phyloP scores from a whole-genome alignment of 2,113 vertebrate species.

The Paramormyrops kingsleyae region DNA sequence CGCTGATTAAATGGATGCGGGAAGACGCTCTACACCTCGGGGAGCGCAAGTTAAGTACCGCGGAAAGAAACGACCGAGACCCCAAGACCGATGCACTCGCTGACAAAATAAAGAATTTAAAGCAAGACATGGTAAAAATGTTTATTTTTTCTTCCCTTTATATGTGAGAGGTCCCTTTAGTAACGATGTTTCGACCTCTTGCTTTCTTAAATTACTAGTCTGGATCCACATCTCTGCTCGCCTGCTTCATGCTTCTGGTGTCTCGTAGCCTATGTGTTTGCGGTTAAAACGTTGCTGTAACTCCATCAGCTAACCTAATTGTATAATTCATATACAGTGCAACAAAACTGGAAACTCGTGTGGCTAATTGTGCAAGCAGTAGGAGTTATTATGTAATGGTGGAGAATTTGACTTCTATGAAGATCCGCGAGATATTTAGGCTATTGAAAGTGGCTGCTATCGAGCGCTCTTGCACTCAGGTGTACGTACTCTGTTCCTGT shows the following conservation, averaged over 20 bases:
- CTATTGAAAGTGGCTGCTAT: neutral
- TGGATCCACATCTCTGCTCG: neutral
- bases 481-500: neutral
- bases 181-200: neutral
- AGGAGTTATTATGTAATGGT: neutral
- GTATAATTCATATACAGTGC: neutral
- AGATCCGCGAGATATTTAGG: neutral
- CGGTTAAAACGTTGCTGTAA: neutral
- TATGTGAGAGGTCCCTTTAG: neutral
- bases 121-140: slow-evolving; percentile 72
- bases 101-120: slow-evolving; percentile 66
- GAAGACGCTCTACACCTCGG: slow-evolving; percentile 47
- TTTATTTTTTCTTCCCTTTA: slow-evolving; percentile 13
- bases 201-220: neutral
- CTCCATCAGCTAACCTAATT: neutral
- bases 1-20: slow-evolving; percentile 65
- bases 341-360: neutral
- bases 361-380: neutral
- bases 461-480: neutral
- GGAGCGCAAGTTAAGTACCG: slow-evolving; percentile 34
- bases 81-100: slow-evolving; percentile 43
- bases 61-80: slow-evolving; percentile 24
- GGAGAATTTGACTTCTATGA: neutral
- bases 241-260: neutral
- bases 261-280: neutral